Percentiles rank a stretch among this genome's conserved stretches.
Evolutionary conservation across 2,113 vertebrate genomes (phyloP).

Genomic region (Anhinga anhinga): DNA sequence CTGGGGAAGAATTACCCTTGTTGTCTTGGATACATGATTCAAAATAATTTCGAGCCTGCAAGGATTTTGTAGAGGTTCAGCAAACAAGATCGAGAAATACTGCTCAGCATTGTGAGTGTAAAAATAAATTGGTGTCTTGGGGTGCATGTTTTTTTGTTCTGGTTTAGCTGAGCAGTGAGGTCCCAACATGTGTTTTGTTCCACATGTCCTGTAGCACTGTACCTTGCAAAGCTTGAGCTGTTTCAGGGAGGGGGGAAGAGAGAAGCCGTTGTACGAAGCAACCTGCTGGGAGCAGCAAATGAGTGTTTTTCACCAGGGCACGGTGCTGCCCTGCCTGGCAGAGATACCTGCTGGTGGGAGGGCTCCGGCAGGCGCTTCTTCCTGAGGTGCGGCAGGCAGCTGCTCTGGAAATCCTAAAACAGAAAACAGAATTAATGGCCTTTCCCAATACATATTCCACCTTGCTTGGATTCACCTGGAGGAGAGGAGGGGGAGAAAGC

Average conservation of each 20-base stretch:
- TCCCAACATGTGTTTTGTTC: not conserved
- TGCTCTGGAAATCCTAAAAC: not conserved
- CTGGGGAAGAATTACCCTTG: not conserved
- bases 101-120: not conserved
- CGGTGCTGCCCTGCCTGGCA: not conserved
- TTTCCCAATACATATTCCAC: not conserved
- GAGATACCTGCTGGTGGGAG: not conserved
- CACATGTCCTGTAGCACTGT: not conserved
- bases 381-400: not conserved
- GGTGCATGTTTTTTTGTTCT: not conserved
- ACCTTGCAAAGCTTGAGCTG: not conserved
- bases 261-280: not conserved
- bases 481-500: not conserved
- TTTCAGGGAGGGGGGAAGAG: not conserved
- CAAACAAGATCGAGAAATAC: not conserved
- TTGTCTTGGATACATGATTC: constrained; percentile 52
- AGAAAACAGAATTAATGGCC: not conserved
- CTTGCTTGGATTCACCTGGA: not conserved
- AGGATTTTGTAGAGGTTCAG: not conserved
- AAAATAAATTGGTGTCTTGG: constrained; percentile 15
- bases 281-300: not conserved
- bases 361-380: not conserved
- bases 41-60: constrained; percentile 11
- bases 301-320: not conserved
- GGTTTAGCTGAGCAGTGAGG: not conserved